Evolutionary conservation across 2,888 invertebrate species (phyloP).

Genomic region (Rosalia funebris): DNA sequence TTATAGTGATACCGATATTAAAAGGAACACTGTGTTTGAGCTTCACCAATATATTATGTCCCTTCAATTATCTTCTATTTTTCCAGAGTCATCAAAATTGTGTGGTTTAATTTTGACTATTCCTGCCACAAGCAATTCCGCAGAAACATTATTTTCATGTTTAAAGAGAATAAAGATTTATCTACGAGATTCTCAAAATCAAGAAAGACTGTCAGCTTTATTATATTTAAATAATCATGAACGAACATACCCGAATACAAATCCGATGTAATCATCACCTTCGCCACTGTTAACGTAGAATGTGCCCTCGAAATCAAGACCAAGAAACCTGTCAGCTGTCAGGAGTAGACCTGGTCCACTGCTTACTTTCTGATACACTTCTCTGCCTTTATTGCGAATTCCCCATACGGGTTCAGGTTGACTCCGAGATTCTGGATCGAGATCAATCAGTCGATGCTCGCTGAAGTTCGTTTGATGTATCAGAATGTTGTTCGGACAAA

Average conservation of each 20-base stretch:
- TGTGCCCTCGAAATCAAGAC: slow-evolving; percentile 95
- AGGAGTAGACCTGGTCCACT: slow-evolving; percentile 96
- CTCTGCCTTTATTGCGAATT: slow-evolving; percentile 88
- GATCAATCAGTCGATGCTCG: slow-evolving; percentile 86
- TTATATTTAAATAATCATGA: too few relatives aligned
- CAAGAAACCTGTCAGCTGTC: slow-evolving; percentile 86
- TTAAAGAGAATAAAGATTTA: too few relatives aligned
- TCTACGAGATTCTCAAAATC: too few relatives aligned
- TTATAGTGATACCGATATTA: too few relatives aligned
- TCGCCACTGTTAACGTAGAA: slow-evolving; percentile 90
- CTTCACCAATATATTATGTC: too few relatives aligned
- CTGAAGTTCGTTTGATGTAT: slow-evolving; percentile 93
- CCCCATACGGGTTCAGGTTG: slow-evolving; percentile 96
- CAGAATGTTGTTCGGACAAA: slow-evolving; percentile 93
- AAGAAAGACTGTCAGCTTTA: too few relatives aligned
- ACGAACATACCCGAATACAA: slow-evolving; percentile 91
- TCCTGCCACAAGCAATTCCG: too few relatives aligned
- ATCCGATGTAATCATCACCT: slow-evolving; percentile 95
- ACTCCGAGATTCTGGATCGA: slow-evolving; percentile 92
- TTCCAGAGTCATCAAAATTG: too few relatives aligned
- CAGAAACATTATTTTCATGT: too few relatives aligned
- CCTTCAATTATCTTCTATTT: too few relatives aligned
- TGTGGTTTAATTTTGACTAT: too few relatives aligned
- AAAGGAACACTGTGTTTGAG: too few relatives aligned
- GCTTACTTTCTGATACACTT: slow-evolving; percentile 90